Evolutionary conservation across 2,888 invertebrate genomes (phyloP), one percentile per base, ranked within the genome.

Genomic region (Calliphora vomitoria): DNA sequence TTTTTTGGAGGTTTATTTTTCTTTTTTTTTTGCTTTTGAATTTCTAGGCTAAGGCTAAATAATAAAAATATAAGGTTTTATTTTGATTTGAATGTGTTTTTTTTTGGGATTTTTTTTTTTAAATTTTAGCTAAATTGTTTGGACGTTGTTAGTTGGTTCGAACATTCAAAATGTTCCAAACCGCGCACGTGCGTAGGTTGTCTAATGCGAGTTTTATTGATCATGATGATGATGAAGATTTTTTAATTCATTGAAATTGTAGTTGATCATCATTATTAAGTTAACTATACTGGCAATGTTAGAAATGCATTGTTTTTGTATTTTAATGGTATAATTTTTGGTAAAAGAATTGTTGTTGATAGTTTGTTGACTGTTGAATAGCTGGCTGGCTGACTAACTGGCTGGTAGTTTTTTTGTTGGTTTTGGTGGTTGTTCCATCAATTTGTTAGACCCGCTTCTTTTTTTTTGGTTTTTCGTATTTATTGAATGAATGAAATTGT

Each of bases 151-250:
- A 44, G 11, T 44, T 44, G 13, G 44, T 44, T 13, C 6, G 44
- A 60, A 50, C 50, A 80, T 71, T 62, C 38, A 41, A 80, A 80
- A 71, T 71, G 80, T 50, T 71, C 50, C 80, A 60, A 71, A 25
- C 2, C 8, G 71, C 69, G 81, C 85, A 85, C 85, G 85, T 85
- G 85, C 71, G 85, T 85, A 76, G 85, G 81, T 68, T 85, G 44
- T 31, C 75, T 64, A 81, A 81, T 85, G 75, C 64, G 69, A 81
- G 55, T 69, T 71, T 69, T 81, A 81, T 81, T 85, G 75, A 75
- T 71, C 55, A 74, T 47, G 44, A 15, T 31, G 35, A 71, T 60
- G 47, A 62, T 62, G n/a, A 80, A 38, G 60, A 80, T 38, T 25
- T 47, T 35, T 35, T 35, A 35, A 35, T 35, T 35, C 4, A 35